Conservation (phyloP, 2,113 vertebrate species). For the Neotoma lepida region DNA sequence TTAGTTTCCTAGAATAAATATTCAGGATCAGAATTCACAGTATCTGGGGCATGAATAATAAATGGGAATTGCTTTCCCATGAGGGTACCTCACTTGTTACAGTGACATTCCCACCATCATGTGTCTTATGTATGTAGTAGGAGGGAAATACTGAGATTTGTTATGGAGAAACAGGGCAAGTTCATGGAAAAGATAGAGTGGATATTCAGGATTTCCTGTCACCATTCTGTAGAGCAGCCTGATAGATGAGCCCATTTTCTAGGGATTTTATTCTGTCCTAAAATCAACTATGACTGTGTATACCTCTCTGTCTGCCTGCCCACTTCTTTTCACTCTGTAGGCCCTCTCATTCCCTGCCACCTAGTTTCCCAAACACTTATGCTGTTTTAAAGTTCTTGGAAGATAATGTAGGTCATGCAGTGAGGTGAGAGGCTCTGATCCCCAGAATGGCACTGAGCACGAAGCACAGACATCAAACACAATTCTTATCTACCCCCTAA, state of each 20-base stretch:
- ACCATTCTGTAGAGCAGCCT: neutral
- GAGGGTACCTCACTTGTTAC: neutral
- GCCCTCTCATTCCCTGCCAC: neutral
- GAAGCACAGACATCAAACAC: neutral
- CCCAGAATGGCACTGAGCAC: neutral
- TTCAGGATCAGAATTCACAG: constrained; percentile 5
- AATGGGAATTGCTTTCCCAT: neutral
- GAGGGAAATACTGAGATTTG: neutral
- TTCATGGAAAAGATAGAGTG: neutral
- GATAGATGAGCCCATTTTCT: neutral
- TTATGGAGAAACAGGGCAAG: neutral
- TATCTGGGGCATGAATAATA: neutral
- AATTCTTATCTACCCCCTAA: neutral
- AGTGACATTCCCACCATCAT: neutral
- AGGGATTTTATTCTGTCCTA: neutral
- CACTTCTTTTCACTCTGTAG: neutral
- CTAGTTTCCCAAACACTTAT: neutral
- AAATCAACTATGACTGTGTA: neutral
- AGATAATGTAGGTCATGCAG: neutral
- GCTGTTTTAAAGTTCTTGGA: neutral
- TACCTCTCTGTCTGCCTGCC: neutral
- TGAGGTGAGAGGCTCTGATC: constrained; percentile 1
- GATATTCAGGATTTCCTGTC: neutral
- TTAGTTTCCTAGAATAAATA: constrained; percentile 8
- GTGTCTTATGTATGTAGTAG: neutral